phyloP scores from a whole-genome alignment of 2,113 vertebrate genomes.

The Eudorcas thomsonii region DNA sequence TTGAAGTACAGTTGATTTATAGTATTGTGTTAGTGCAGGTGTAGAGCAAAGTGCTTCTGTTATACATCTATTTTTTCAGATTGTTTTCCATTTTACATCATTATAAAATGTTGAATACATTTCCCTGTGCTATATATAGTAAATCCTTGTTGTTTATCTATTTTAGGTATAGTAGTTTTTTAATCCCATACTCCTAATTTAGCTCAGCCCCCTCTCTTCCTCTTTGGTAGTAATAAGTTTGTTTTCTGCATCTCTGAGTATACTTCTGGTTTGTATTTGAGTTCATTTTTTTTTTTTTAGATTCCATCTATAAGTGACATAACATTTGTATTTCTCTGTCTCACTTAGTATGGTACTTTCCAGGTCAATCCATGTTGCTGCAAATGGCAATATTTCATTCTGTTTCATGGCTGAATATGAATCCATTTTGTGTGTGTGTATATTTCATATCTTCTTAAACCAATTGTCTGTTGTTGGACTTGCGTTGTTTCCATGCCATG shows the following conservation, averaged over 20 bases:
- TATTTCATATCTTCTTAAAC: neutral
- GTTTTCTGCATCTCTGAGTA: neutral
- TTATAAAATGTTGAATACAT: neutral
- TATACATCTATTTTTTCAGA: neutral
- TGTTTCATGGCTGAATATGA: neutral
- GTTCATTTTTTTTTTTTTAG: neutral
- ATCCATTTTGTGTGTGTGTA: neutral
- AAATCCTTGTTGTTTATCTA: neutral
- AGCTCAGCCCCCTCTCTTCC: neutral
- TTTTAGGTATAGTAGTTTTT: neutral
- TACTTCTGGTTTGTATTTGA: neutral
- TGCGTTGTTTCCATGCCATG: neutral
- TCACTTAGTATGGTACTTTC: neutral
- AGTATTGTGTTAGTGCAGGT: neutral
- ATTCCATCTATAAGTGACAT: neutral
- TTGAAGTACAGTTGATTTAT: neutral
- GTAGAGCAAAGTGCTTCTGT: neutral
- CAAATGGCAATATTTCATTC: neutral
- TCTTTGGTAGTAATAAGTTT: neutral
- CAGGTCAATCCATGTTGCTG: neutral
- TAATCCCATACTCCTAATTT: neutral
- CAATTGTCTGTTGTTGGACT: neutral
- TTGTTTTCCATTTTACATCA: neutral
- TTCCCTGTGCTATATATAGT: neutral
- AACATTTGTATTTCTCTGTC: neutral